Evolutionary conservation across 1,140 invertebrate genomes (phyloP).

Genomic region (Spodoptera litura): DNA sequence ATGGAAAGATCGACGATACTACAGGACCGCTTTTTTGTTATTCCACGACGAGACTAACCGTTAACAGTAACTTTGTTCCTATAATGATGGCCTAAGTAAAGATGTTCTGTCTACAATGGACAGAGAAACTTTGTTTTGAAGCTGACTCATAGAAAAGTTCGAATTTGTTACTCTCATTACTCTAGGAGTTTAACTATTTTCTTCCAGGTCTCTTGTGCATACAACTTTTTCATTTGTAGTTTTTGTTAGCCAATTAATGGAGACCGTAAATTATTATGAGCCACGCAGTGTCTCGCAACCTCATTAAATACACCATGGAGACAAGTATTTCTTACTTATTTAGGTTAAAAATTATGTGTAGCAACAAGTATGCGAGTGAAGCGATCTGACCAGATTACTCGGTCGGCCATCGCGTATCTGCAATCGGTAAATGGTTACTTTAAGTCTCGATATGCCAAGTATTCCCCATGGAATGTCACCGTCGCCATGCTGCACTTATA

Average conservation of each 20-base stretch:
- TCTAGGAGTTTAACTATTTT: conserved; percentile 26
- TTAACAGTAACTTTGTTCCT: conserved; percentile 78
- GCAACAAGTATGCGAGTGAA: conserved; percentile 75
- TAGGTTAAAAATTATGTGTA: conserved; percentile 83
- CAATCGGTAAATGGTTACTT: conserved; percentile 85
- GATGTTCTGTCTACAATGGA: conserved; percentile 53
- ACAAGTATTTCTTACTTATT: conserved; percentile 80
- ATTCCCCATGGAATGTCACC: conserved; percentile 82
- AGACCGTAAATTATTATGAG: conserved; percentile 37
- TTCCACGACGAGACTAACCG: conserved; percentile 75
- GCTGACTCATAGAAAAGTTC: conserved; percentile 44
- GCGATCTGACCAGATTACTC: conserved; percentile 82
- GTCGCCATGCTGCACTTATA: conserved; percentile 80
- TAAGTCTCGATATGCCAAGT: conserved; percentile 81
- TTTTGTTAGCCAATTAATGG: conserved; percentile 31
- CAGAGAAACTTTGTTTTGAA: conserved; percentile 48
- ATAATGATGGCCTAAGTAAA: conserved; percentile 70
- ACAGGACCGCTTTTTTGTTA: conserved; percentile 81
- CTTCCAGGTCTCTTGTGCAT: not conserved
- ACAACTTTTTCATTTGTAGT: not conserved
- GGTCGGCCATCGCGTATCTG: conserved; percentile 83
- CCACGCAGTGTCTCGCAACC: conserved; percentile 48
- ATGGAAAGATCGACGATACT: conserved; percentile 68
- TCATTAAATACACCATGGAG: conserved; percentile 73
- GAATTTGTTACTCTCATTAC: conserved; percentile 34